Evolutionary conservation across 2,888 invertebrate species (phyloP), one percentile per base, ranked within the genome.

Genomic region (Tenthredo amoena): DNA sequence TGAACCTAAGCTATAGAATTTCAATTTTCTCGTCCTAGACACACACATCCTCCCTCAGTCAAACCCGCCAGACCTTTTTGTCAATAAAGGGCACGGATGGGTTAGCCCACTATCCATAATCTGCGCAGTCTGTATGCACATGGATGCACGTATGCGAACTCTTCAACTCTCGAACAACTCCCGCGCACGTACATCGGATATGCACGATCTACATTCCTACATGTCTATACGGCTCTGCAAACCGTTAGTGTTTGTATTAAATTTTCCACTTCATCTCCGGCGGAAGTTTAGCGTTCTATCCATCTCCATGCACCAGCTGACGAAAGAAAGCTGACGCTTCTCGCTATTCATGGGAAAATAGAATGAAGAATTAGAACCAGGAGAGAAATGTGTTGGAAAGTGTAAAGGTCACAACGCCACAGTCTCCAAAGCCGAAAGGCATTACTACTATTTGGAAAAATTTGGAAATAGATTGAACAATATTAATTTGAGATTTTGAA

Each of bases 101-200:
- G 37, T 7, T 34, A 15, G 37, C 37, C 9, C 40, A 62, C 26
- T 62, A 62, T 37, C n/a, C 71, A 71, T 71, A 37, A 71, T 71
- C 71, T n/a, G 37, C 40, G 37, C 37, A 15, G 71, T 71, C n/a
- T 71, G n/a, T n/a, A 71, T 71, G 34, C 31, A 18, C 31, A n/a
- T 62, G 2, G 18, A 34, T 34, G 37, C 71, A 71, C 37, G 40
- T 71, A 71, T 37, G 37, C n/a, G 37, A 37, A 62, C 62, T 37
- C 71, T n/a, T 40, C 5, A 72, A 72, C 40, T 40, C 40, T 40
- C 71, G 18, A 40, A n/a, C 31, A 40, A 72, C 71, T 72, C 31
- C n/a, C 9, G 71, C 26, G n/a, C 71, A 37, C 71, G 71, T 72
- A 40, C 71, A 72, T 72, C 40, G 15, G 40, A 40, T 72, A 72